These are phyloP conservation scores for Apteryx mantelli DNA, from an alignment of 2,113 vertebrate genomes.

Conservation along the genomic window DNA sequence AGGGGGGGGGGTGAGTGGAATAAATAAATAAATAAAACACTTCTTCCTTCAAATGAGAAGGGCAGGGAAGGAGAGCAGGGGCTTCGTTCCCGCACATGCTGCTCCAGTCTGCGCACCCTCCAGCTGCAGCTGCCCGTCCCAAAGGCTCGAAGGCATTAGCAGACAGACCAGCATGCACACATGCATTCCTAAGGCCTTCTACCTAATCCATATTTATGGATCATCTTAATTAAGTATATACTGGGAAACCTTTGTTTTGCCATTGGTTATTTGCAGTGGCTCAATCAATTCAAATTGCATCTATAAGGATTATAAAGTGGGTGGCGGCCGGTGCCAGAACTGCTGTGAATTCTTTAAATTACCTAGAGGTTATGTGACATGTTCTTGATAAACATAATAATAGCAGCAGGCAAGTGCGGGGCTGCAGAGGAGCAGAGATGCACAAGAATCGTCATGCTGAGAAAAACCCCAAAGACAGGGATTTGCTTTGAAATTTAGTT, in stretches of 20 bases:
- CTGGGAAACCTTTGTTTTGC: slow-evolving; percentile 57
- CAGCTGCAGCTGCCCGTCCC: background rate
- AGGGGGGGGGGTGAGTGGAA: background rate
- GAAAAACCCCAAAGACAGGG: slow-evolving; percentile 46
- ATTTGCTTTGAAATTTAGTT: slow-evolving; percentile 55
- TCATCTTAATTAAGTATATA: slow-evolving; percentile 41
- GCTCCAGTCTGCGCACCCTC: background rate
- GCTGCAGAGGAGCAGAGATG: slow-evolving; percentile 24
- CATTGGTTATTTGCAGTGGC: slow-evolving; percentile 35
- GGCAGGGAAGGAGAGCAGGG: background rate
- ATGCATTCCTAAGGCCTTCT: background rate
- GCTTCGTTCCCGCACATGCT: background rate
- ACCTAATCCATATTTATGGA: slow-evolving; percentile 63
- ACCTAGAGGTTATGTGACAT: slow-evolving; percentile 2
- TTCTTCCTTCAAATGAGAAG: background rate
- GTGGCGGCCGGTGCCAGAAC: slow-evolving; percentile 40
- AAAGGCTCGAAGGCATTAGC: background rate
- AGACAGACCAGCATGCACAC: background rate
- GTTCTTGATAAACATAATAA: background rate
- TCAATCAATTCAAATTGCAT: slow-evolving; percentile 66
- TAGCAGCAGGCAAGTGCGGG: background rate
- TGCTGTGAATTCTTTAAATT: slow-evolving; percentile 51
- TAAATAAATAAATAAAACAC: background rate
- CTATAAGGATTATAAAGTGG: slow-evolving; percentile 33
- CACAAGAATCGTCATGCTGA: background rate